Evolutionary conservation across 2,113 vertebrate genomes (phyloP).

Genomic region (Sceloporus undulatus): DNA sequence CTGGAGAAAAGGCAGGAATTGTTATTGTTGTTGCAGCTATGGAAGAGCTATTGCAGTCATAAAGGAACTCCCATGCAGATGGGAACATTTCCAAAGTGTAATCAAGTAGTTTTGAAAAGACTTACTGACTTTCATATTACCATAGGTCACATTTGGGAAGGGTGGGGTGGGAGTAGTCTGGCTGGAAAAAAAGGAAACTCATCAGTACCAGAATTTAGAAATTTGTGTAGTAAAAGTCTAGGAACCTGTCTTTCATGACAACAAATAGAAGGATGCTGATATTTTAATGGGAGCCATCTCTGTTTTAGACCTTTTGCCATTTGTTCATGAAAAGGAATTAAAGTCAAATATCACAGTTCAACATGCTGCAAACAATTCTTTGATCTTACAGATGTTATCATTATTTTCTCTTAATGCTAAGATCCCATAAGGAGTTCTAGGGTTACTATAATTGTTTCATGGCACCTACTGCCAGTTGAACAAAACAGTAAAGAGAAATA

Average conservation of each 20-base stretch:
- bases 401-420: slow-evolving; percentile 13
- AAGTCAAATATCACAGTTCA: slow-evolving; percentile 38
- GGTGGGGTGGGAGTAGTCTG: not conserved
- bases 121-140: too few species aligned
- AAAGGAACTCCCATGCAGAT: too few species aligned
- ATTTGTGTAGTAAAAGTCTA: not conserved
- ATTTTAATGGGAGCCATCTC: not conserved
- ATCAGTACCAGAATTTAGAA: not conserved
- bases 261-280: not conserved
- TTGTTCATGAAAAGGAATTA: slow-evolving; percentile 27
- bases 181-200: not conserved
- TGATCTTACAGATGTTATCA: not conserved
- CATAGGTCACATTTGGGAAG: too few species aligned
- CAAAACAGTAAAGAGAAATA: not conserved
- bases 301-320: slow-evolving; percentile 17
- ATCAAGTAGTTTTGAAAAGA: too few species aligned
- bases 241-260: not conserved
- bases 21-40: too few species aligned
- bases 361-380: slow-evolving; percentile 9
- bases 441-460: slow-evolving; percentile 21
- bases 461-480: not conserved
- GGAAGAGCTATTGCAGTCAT: too few species aligned
- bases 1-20: not conserved
- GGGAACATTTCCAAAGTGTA: too few species aligned
- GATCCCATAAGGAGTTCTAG: slow-evolving; percentile 3